Evolutionary conservation across 1,140 invertebrate genomes (phyloP).

Genomic region (Galleria mellonella): DNA sequence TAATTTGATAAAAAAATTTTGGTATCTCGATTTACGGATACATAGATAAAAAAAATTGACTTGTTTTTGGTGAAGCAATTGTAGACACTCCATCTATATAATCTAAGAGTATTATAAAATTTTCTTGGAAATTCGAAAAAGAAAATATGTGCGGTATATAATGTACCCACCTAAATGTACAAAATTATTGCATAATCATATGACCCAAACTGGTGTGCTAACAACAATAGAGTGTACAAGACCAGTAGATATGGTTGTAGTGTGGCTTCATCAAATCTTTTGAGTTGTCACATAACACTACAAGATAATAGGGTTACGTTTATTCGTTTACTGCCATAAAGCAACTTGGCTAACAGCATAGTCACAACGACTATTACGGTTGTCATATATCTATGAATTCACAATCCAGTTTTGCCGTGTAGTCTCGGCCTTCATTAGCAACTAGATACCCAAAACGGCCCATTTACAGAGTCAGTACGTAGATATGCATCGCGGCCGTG

Average conservation of each 20-base stretch:
- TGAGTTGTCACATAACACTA: neutral
- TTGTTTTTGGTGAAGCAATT: too few species aligned
- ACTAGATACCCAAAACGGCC: conserved; percentile 64
- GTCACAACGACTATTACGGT: conserved; percentile 44
- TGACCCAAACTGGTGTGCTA: neutral
- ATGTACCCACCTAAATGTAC: too few species aligned
- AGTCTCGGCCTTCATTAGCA: conserved; percentile 59
- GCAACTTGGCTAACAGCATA: conserved; percentile 28
- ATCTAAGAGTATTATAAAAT: too few species aligned
- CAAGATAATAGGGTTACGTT: conserved; percentile 9
- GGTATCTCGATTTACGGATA: too few species aligned
- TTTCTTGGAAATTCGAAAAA: too few species aligned
- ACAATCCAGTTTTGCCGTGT: conserved; percentile 47
- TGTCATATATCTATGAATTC: conserved; percentile 49
- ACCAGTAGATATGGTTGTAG: too few species aligned
- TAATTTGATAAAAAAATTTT: too few species aligned
- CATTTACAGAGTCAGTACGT: conserved; percentile 56
- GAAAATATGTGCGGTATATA: too few species aligned
- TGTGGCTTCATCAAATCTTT: conserved; percentile 2
- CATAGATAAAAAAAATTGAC: too few species aligned
- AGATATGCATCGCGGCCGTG: conserved; percentile 64
- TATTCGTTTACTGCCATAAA: conserved; percentile 26
- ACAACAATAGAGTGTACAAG: too few species aligned
- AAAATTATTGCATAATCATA: neutral
- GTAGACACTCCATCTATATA: too few species aligned